Conservation (phyloP, 2,113 vertebrate species). For the Podocnemis expansa region DNA sequence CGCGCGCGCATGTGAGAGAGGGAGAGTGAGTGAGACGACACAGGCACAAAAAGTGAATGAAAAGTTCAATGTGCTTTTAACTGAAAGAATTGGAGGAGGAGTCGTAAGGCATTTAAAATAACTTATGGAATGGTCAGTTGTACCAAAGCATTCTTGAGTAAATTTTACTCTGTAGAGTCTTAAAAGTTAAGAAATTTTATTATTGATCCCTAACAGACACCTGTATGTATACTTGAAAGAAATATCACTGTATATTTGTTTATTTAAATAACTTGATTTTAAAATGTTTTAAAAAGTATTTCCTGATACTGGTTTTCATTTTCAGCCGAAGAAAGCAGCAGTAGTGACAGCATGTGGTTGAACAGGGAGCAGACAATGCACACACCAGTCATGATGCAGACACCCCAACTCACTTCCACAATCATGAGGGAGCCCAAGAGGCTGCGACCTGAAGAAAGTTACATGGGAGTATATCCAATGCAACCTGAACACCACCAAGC, state of each 20-base stretch:
- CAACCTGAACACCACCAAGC: conserved; percentile 94
- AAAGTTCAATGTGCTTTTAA: not conserved
- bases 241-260: rapidly evolving
- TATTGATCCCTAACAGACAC: not conserved
- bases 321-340: conserved; percentile 94
- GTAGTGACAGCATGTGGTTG: conserved; percentile 92
- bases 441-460: conserved; percentile 91
- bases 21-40: not conserved
- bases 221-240: not conserved
- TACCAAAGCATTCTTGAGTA: not conserved
- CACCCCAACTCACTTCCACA: conserved; percentile 95
- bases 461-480: conserved; percentile 94
- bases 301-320: not conserved
- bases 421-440: conserved; percentile 96
- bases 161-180: not conserved
- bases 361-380: conserved; percentile 91
- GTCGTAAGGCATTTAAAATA: not conserved
- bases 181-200: not conserved
- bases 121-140: not conserved
- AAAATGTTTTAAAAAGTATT: not conserved
- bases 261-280: not conserved
- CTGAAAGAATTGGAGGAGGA: not conserved
- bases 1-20: not conserved
- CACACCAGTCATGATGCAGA: conserved; percentile 96
- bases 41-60: not conserved